phyloP scores from a whole-genome alignment of 2,888 invertebrate genomes.

The Linnaemya vulpina region DNA sequence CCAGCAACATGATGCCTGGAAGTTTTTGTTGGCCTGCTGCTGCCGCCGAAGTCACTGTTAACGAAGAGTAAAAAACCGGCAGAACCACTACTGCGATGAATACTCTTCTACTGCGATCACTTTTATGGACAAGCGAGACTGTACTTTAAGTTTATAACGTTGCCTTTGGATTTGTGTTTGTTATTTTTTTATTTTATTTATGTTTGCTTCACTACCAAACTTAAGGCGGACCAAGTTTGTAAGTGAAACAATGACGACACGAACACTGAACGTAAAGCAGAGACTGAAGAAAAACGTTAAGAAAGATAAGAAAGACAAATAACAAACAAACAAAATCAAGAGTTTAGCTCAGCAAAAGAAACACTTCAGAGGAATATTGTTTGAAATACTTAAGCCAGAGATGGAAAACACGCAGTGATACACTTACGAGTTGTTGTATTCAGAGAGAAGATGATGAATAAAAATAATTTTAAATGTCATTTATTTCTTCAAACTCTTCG shows the following conservation, averaged over 20 bases:
- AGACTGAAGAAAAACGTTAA: neutral
- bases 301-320: constrained; percentile 18
- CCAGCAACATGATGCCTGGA: constrained; percentile 68
- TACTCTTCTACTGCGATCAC: constrained; percentile 16
- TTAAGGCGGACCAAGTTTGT: constrained; percentile 72
- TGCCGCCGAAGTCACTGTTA: constrained; percentile 19
- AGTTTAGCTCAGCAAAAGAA: neutral
- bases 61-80: constrained; percentile 53
- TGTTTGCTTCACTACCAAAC: constrained; percentile 32
- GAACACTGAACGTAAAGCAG: constrained; percentile 49
- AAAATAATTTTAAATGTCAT: too few relatives aligned
- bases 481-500: too few relatives aligned
- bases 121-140: constrained; percentile 62
- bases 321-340: constrained; percentile 19
- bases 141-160: constrained; percentile 63
- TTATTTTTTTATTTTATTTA: too few relatives aligned
- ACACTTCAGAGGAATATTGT: constrained; percentile 14
- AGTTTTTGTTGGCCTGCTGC: constrained; percentile 52
- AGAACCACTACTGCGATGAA: constrained; percentile 48
- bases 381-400: neutral
- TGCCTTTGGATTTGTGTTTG: neutral
- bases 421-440: too few relatives aligned
- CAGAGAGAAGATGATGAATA: too few relatives aligned
- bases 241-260: constrained; percentile 76
- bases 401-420: neutral